phyloP scores from a whole-genome alignment of 2,113 vertebrate genomes.

The Hemibates koningsi region DNA sequence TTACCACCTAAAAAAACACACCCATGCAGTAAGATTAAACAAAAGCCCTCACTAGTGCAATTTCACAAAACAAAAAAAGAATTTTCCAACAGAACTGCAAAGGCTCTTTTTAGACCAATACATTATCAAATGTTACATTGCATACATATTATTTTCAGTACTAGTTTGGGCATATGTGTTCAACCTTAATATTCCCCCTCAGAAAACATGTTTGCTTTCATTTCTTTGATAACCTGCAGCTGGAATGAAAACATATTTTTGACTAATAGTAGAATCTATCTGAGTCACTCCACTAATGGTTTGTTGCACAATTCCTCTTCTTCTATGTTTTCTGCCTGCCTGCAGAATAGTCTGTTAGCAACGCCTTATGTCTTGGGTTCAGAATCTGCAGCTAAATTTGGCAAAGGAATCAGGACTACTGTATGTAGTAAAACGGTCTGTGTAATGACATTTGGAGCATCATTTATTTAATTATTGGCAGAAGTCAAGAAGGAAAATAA shows the following conservation, averaged over 20 bases:
- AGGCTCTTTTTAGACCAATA: neutral
- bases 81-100: neutral
- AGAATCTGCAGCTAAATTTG: slow-evolving; percentile 49
- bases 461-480: slow-evolving; percentile 31
- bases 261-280: slow-evolving; percentile 10
- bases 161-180: neutral
- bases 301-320: slow-evolving; percentile 1
- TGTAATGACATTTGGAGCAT: slow-evolving; percentile 43
- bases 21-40: neutral
- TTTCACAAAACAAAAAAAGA: neutral
- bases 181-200: neutral
- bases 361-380: slow-evolving; percentile 33
- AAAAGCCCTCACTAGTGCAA: neutral
- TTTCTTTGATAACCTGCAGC: neutral
- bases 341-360: slow-evolving; percentile 33
- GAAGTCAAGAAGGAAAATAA: neutral
- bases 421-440: slow-evolving; percentile 36
- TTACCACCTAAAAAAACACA: slow-evolving; percentile 76
- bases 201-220: neutral
- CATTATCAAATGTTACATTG: neutral
- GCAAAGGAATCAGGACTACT: slow-evolving; percentile 28
- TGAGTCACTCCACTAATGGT: slow-evolving; percentile 3
- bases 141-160: neutral
- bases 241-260: neutral
- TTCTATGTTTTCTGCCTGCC: slow-evolving; percentile 19